phyloP scores from a whole-genome alignment of 2,888 invertebrate genomes.

The Mythimna pallens region DNA sequence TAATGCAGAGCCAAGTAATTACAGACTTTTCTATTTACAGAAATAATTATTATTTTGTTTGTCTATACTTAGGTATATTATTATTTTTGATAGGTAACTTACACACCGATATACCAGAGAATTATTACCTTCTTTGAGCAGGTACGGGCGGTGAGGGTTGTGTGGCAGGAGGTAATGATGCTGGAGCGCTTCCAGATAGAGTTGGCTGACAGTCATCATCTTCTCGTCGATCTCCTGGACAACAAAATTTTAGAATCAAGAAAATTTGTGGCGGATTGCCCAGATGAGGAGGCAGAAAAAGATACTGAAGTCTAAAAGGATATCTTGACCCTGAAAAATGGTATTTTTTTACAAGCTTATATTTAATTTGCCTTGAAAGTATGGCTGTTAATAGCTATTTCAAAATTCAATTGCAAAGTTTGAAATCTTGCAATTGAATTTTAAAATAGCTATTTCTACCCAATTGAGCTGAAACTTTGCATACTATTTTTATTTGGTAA shows the following conservation, averaged over 20 bases:
- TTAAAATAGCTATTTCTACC: no score
- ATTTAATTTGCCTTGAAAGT: no score
- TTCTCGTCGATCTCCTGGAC: constrained; percentile 81
- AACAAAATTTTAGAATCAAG: constrained; percentile 16
- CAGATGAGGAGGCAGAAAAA: background rate
- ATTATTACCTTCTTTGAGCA: constrained; percentile 87
- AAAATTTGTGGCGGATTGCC: background rate
- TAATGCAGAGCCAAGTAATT: constrained; percentile 19
- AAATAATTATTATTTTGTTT: constrained; percentile 1
- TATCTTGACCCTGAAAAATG: no score
- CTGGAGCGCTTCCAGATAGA: constrained; percentile 86
- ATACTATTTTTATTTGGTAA: no score
- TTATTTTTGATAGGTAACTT: background rate
- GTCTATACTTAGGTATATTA: no score
- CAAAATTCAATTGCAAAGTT: no score
- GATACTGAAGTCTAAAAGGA: no score
- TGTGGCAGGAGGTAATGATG: constrained; percentile 82
- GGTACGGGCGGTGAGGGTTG: constrained; percentile 86
- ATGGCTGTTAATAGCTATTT: no score
- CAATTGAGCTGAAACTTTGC: no score
- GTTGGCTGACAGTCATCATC: constrained; percentile 78
- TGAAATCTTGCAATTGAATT: no score
- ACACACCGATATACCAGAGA: background rate
- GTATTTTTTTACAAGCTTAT: no score
- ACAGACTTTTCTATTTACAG: background rate